Conservation (phyloP, 2,113 vertebrate genomes). For the Ictalurus furcatus region DNA sequence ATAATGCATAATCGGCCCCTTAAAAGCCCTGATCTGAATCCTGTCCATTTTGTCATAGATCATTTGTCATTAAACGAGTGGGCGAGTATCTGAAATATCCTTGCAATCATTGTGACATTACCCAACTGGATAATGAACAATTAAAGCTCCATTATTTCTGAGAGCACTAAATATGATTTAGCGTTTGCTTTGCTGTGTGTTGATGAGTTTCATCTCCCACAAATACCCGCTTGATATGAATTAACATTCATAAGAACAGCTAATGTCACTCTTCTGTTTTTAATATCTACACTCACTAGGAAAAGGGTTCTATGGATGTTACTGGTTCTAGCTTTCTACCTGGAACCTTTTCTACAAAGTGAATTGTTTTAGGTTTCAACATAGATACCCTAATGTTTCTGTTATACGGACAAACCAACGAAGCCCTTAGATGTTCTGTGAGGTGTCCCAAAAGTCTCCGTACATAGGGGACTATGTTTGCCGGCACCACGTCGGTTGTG, state of each 20-base stretch:
- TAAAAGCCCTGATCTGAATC: slow-evolving; percentile 43
- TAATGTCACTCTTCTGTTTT: background rate
- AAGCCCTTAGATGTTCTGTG: background rate
- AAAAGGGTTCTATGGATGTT: background rate
- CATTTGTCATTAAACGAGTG: slow-evolving; percentile 57
- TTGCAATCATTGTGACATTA: slow-evolving; percentile 51
- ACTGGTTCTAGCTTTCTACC: background rate
- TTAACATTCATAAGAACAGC: background rate
- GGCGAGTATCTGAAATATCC: slow-evolving; percentile 56
- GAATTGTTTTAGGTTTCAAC: background rate
- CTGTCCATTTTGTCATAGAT: slow-evolving; percentile 54
- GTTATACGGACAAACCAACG: background rate
- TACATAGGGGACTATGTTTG: no score
- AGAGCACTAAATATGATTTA: slow-evolving; percentile 44
- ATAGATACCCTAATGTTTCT: no score
- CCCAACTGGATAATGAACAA: slow-evolving; percentile 54
- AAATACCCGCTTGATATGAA: slow-evolving; percentile 30
- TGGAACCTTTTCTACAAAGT: background rate
- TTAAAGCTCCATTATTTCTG: slow-evolving; percentile 53
- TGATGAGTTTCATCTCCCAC: slow-evolving; percentile 32
- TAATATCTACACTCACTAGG: background rate
- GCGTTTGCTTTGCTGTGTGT: slow-evolving; percentile 37
- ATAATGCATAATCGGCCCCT: slow-evolving; percentile 24
- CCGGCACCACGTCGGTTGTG: no score
- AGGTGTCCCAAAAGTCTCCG: no score